Conservation (phyloP, 2,113 vertebrate genomes). For the Pica pica region DNA sequence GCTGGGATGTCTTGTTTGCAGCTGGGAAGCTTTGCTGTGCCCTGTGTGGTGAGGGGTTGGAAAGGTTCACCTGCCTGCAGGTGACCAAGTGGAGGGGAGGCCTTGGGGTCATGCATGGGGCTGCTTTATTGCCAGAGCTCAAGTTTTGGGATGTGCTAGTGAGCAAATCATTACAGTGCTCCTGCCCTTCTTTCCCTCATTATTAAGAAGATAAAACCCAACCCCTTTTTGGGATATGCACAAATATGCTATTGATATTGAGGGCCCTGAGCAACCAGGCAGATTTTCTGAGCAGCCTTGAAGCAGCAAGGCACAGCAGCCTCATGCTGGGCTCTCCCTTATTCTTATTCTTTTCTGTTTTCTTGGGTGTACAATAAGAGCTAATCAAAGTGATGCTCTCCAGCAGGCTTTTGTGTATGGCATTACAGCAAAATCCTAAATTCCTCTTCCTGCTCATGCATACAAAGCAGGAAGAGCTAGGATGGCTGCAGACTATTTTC, state of each 20-base stretch:
- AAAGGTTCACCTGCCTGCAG: not conserved
- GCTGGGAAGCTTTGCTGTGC: not conserved
- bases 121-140: not conserved
- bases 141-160: not conserved
- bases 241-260: not conserved
- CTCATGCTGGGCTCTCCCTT: constrained; percentile 20
- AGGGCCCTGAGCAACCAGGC: not conserved
- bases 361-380: constrained; percentile 4
- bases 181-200: not conserved
- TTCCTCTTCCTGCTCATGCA: constrained; percentile 12
- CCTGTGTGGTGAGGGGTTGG: rapidly evolving
- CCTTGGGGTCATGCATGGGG: not conserved
- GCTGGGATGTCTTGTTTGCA: not conserved
- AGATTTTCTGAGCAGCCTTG: not conserved
- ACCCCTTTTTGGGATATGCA: not conserved
- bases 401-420: constrained; percentile 24
- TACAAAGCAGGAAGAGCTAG: not conserved
- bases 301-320: not conserved
- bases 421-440: constrained; percentile 2
- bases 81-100: rapidly evolving
- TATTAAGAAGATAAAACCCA: not conserved
- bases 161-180: not conserved
- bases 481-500: constrained; percentile 1
- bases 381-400: constrained; percentile 34
- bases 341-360: constrained; percentile 11